Evolutionary conservation across 1,140 invertebrate genomes (phyloP).

Genomic region (Luehdorfia chinensis): DNA sequence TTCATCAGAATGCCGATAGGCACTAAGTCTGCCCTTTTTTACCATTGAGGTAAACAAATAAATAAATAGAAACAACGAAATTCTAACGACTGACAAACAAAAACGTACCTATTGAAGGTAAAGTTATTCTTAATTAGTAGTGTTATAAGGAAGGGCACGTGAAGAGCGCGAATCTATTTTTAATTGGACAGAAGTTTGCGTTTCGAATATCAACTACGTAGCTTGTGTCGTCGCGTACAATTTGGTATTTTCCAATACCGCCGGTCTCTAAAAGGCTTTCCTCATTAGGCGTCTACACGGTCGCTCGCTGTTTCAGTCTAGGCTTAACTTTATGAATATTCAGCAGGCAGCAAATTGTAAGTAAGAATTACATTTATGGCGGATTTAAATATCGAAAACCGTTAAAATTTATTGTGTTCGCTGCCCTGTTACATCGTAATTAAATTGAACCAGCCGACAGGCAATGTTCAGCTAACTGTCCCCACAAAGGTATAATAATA

Average conservation of each 20-base stretch:
- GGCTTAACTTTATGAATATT: constrained; percentile 55
- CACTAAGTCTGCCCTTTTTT: too few species aligned
- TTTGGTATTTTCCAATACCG: constrained; percentile 59
- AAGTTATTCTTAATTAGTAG: too few species aligned
- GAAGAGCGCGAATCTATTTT: constrained; percentile 26
- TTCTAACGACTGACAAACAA: too few species aligned
- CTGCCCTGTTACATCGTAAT: constrained; percentile 45
- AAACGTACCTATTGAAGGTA: too few species aligned
- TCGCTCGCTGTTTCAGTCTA: constrained; percentile 29
- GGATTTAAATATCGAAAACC: constrained; percentile 43
- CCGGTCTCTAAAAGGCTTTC: constrained; percentile 47
- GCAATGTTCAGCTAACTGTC: constrained; percentile 28
- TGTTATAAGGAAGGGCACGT: constrained; percentile 16
- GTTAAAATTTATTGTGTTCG: constrained; percentile 46
- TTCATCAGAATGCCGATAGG: too few species aligned
- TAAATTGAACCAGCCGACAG: constrained; percentile 39
- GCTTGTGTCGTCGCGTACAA: constrained; percentile 39
- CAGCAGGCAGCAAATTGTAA: constrained; percentile 52
- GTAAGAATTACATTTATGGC: constrained; percentile 40
- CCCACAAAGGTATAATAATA: constrained; percentile 27
- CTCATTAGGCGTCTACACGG: constrained; percentile 59
- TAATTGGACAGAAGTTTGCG: constrained; percentile 44
- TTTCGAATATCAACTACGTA: constrained; percentile 52
- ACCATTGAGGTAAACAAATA: too few species aligned
- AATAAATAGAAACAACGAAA: too few species aligned